Evolutionary conservation across 2,113 vertebrate genomes (phyloP).

Genomic region (Nyctibius bracteatus): DNA sequence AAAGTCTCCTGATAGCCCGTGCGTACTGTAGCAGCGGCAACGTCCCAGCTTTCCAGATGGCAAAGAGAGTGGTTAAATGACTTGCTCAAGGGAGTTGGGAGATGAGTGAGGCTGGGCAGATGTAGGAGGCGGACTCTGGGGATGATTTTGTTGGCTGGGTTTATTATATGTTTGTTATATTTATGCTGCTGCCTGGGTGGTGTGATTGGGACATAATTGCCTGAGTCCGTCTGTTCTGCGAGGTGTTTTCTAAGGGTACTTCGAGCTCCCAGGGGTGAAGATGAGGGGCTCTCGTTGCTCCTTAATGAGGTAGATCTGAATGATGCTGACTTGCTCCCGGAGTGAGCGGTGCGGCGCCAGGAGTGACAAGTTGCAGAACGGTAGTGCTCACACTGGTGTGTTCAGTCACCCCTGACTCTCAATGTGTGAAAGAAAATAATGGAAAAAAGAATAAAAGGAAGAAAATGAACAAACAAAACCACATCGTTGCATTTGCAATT

Average conservation of each 20-base stretch:
- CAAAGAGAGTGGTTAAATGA: not conserved
- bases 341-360: not conserved
- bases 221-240: not conserved
- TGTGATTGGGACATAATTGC: not conserved
- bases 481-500: not conserved
- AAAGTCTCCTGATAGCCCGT: not conserved
- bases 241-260: not conserved
- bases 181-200: not conserved
- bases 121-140: not conserved
- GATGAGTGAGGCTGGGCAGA: slow-evolving; percentile 26
- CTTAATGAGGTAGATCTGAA: rapidly evolving
- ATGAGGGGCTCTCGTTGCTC: not conserved
- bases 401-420: not conserved
- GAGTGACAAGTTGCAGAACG: not conserved
- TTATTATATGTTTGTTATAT: not conserved
- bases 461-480: not conserved
- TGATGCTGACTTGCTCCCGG: not conserved
- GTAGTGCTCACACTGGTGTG: too few relatives aligned
- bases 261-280: not conserved
- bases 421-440: not conserved
- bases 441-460: not conserved
- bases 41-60: slow-evolving; percentile 26
- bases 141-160: slow-evolving; percentile 2
- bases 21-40: not conserved
- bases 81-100: not conserved